Conservation (phyloP, 2,797 vertebrate genomes). For the Typhlichthys eigenmanni region DNA sequence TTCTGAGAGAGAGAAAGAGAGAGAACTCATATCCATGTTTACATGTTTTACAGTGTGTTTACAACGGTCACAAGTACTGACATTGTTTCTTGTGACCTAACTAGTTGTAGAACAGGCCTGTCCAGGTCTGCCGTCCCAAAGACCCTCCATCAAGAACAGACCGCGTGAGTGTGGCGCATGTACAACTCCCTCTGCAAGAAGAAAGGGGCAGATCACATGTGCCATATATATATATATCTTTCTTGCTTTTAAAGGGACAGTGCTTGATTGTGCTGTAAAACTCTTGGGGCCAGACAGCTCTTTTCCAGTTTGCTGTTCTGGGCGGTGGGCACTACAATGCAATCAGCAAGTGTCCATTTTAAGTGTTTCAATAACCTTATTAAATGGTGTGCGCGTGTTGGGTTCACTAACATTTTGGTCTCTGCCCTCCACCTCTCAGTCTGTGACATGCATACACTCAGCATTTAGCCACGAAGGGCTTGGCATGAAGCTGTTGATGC, state of each 20-base stretch:
- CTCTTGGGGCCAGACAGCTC: no score
- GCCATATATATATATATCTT: no score
- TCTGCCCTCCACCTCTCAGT: slow-evolving; percentile 15
- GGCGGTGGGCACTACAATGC: slow-evolving; percentile 2
- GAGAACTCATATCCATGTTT: background rate
- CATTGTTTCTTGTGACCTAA: slow-evolving; percentile 49
- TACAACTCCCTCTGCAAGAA: background rate
- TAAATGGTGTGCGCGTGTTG: slow-evolving; percentile 25
- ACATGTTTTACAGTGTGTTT: background rate
- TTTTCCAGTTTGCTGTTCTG: slow-evolving; percentile 9
- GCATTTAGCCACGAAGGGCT: background rate
- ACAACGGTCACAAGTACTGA: slow-evolving; percentile 26
- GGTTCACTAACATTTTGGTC: background rate
- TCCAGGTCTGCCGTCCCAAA: slow-evolving; percentile 51
- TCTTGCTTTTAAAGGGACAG: no score
- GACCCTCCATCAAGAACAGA: slow-evolving; percentile 62
- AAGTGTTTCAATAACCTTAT: slow-evolving; percentile 29
- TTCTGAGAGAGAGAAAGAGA: no score
- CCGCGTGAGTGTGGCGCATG: slow-evolving; percentile 58
- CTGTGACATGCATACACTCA: slow-evolving; percentile 20
- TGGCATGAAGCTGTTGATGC: no score
- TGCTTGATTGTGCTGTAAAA: no score
- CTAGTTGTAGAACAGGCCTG: slow-evolving; percentile 42
- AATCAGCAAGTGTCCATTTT: slow-evolving; percentile 5
- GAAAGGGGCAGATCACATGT: no score